Percentiles rank a stretch among this genome's conserved stretches.
Evolutionary conservation across 2,113 vertebrate genomes (phyloP).

Genomic region (Aviceda subcristata): DNA sequence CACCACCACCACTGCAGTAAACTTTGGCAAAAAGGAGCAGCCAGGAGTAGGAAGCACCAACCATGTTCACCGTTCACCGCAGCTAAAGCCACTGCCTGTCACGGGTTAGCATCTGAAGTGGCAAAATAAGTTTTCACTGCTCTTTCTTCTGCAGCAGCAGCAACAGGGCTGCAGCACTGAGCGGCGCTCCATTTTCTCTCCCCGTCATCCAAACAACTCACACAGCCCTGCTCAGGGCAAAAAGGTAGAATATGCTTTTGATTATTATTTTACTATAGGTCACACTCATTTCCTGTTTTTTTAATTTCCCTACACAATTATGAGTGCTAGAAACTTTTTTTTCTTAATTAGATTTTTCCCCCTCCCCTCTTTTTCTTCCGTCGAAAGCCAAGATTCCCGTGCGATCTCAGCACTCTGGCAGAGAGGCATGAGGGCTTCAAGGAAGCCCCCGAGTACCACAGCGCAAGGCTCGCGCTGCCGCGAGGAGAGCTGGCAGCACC

Average conservation of each 20-base stretch:
- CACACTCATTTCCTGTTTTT: background rate
- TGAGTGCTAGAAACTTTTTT: background rate
- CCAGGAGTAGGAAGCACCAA: background rate
- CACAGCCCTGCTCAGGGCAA: background rate
- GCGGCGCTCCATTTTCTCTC: background rate
- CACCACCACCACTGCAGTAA: background rate
- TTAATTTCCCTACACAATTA: background rate
- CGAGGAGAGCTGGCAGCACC: background rate
- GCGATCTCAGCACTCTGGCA: background rate
- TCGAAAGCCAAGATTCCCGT: background rate
- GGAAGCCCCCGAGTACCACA: background rate
- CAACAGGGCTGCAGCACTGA: background rate
- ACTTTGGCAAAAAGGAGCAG: background rate
- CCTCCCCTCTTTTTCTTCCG: background rate
- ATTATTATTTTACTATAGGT: background rate
- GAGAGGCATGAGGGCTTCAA: background rate
- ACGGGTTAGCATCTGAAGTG: background rate
- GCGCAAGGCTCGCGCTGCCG: background rate
- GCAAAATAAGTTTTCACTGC: background rate
- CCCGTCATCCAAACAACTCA: background rate
- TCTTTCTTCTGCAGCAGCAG: background rate
- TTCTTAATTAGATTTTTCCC: background rate
- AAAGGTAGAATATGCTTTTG: background rate
- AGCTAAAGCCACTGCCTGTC: background rate
- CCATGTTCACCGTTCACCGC: background rate